Conservation (phyloP, 1,140 invertebrate species). For the Lepidurus couesii region DNA sequence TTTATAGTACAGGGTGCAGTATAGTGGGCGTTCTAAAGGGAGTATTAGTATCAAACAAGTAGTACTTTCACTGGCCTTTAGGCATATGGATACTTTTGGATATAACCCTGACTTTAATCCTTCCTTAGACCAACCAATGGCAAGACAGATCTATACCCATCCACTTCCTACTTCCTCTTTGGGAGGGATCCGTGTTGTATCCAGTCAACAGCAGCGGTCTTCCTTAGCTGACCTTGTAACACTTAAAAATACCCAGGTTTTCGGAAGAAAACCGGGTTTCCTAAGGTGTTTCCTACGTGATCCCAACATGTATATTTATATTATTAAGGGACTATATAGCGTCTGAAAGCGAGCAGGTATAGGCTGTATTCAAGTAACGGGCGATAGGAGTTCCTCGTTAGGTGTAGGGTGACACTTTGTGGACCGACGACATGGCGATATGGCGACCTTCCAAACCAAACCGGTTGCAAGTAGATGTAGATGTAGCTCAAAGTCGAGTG, state of each 20-base stretch:
- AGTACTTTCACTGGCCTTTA: background rate
- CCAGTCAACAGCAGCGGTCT: background rate
- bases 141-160: background rate
- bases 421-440: background rate
- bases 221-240: background rate
- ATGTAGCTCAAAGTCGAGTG: no score
- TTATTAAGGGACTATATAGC: no score
- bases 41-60: background rate
- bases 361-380: no score
- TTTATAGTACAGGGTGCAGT: background rate
- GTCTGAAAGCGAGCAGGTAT: no score
- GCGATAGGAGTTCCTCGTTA: no score
- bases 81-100: background rate
- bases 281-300: background rate
- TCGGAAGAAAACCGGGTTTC: background rate
- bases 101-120: background rate
- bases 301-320: no score
- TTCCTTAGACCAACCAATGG: background rate
- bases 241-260: background rate
- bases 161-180: background rate
- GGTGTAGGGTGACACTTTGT: no score
- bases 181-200: background rate
- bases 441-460: background rate
- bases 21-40: background rate
- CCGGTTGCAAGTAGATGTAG: background rate